Base-by-base conservation (phyloP, 2,797 vertebrate species). In the Tokudaia muenninki region DNA sequence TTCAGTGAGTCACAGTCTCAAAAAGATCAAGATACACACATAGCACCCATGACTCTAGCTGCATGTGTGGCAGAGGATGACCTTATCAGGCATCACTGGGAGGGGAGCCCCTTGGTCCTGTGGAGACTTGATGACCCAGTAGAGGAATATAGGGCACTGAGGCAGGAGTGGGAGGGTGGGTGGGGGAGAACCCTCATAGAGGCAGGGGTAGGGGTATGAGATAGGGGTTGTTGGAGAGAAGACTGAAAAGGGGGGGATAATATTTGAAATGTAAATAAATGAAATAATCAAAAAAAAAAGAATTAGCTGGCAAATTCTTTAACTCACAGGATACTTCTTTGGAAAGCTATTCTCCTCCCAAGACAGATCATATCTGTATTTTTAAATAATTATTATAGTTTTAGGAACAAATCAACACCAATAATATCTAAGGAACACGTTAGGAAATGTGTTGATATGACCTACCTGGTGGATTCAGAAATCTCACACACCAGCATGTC, bases 391-490 rank as follows among this genome's bases (percentile, higher is more conserved):
- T 14, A 41, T 72, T 52, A 81, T 29, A 77, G 78, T 21, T 94
- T 98, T 75, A 95, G 47, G 70, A 94, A 87, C n/a, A 95, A 90
- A 90, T 63, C 67, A 75, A 87, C 34, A 93, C 67, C 34, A 96
- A 16, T 19, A 52, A 90, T 34, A 86, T 52, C 21, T 22, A 89
- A 89, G 52, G 57, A 26, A 87, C 7, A 91, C 91, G 55, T 81
- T 59, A 75, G 59, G 29, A 50, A 37, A 70, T 1, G 44, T 21
- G 6, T 31, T 67, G 7, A 70, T 63, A 90, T 24, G 77, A 31
- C 29, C 6, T 79, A 2, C 29, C 55, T 44, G 24, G 31, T 63
- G 31, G 44, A 26, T n/a, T 94, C 61, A 34, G 63, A 34, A 91
- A 72, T 29, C 47, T 24, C 37, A 93, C 19, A 17, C 50, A 31